These are phyloP conservation scores for Noctilio leporinus DNA, from an alignment of 2,113 vertebrate genomes.

Conservation along the genomic window DNA sequence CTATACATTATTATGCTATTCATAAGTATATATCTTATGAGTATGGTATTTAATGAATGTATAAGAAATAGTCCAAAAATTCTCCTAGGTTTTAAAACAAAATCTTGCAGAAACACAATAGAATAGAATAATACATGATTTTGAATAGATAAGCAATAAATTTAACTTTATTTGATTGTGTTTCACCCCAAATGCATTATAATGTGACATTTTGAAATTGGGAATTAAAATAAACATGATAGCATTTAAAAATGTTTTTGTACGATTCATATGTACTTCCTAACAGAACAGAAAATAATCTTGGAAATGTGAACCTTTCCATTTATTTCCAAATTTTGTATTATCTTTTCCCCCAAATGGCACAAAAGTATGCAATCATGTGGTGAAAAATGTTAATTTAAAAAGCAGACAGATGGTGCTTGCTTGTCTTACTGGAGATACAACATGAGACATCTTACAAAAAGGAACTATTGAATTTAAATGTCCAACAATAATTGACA, in stretches of 20 bases:
- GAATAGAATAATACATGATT: background rate
- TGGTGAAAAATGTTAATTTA: slow-evolving; percentile 1
- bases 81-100: background rate
- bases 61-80: background rate
- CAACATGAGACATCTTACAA: background rate
- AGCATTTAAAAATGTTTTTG: background rate
- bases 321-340: background rate
- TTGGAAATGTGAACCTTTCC: background rate
- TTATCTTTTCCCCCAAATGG: background rate
- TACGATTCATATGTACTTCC: background rate
- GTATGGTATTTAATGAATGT: background rate
- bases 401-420: background rate
- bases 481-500: background rate
- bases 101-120: background rate
- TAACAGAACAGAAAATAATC: background rate
- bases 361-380: background rate
- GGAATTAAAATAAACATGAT: background rate
- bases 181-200: background rate
- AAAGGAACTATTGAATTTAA: background rate
- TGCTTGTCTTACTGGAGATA: background rate
- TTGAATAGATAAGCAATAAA: background rate
- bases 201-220: background rate
- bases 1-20: background rate
- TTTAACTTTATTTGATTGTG: background rate
- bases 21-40: background rate